Evolutionary conservation across 2,888 invertebrate genomes (phyloP), one percentile per base, ranked within the genome.

Genomic region (Griposia aprilina): DNA sequence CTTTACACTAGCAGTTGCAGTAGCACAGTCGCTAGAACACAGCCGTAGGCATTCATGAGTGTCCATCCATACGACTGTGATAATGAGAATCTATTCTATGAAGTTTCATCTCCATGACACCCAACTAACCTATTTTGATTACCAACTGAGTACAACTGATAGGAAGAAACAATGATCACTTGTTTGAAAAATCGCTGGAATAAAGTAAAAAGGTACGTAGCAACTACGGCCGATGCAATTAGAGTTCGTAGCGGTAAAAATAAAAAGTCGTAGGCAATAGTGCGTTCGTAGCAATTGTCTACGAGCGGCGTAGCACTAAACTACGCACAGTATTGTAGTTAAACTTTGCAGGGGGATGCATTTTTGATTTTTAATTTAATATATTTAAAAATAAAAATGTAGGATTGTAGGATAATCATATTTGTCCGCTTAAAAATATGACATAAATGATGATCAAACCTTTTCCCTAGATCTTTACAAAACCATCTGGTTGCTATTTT

Each of bases 291-390:
- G 82, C 87, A 72, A 76, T 82, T 81, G 82, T 87, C 87, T 87
- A 87, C 88, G 82, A 87, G 63, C 60, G 70, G 75, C 89, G 88
- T 88, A 87, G 87, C 88, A 78, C 84, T 80, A 20, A 45, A 78
- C 84, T 66, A 36, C 45, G 52, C 59, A 65, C 8, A 36, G 15
- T 68, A 26, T 23, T 60, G 52, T 59, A 26, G 50, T 68, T 78
- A 20, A 26, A 78, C 55, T 68, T 78, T 52, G 26, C 59, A 45
- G 13, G 4, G 50, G 48, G 20, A 77, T 75, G 20, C 41, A 17
- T 41, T 57, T 69, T 63, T 41, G 15, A 13, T 65, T 52, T 74
- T 45, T 30, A 11, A 7, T 8, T 11, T 48, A 26, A n/a, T n/a
- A n/a, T n/a, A n/a, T n/a, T n/a, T n/a, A n/a, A n/a, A n/a, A n/a